These are phyloP conservation scores for Sitobion miscanthi DNA, from an alignment of 1,140 invertebrate species.

Conservation along the genomic window DNA sequence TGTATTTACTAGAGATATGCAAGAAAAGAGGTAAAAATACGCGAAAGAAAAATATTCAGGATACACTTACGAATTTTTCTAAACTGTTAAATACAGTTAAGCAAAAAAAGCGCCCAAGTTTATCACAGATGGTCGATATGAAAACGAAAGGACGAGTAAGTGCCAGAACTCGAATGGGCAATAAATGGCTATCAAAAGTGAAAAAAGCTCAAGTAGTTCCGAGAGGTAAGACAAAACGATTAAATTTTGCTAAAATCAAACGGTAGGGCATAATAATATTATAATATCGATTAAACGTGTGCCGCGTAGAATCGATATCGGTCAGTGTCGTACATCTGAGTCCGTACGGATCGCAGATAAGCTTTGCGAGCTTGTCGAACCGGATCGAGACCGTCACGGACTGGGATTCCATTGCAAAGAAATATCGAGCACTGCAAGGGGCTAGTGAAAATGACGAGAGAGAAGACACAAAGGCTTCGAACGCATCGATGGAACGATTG, in stretches of 20 bases:
- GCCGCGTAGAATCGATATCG: constrained; percentile 73
- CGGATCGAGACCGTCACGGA: constrained; percentile 90
- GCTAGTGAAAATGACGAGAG: constrained; percentile 67
- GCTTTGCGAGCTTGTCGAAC: constrained; percentile 73
- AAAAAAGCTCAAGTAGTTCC: constrained; percentile 81
- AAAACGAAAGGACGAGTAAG: constrained; percentile 74
- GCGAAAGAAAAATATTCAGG: constrained; percentile 33
- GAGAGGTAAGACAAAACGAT: constrained; percentile 65
- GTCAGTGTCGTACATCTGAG: constrained; percentile 79
- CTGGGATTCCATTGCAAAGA: constrained; percentile 87
- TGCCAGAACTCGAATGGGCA: constrained; percentile 80
- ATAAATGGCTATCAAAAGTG: constrained; percentile 84
- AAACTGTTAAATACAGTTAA: constrained; percentile 62
- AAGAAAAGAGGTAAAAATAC: constrained; percentile 71
- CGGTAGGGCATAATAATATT: not conserved
- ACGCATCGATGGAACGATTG: constrained; percentile 46
- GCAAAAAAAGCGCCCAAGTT: constrained; percentile 79
- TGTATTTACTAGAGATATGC: constrained; percentile 80
- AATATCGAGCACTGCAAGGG: constrained; percentile 82
- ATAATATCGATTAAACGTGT: not conserved
- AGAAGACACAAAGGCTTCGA: constrained; percentile 49
- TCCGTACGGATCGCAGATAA: constrained; percentile 81
- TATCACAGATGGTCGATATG: constrained; percentile 77
- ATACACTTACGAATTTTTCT: constrained; percentile 41
- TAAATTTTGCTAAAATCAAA: not conserved